Percentiles rank a stretch among this genome's conserved stretches.
Evolutionary conservation across 1,140 invertebrate species (phyloP).

Genomic region (Eciton burchellii): DNA sequence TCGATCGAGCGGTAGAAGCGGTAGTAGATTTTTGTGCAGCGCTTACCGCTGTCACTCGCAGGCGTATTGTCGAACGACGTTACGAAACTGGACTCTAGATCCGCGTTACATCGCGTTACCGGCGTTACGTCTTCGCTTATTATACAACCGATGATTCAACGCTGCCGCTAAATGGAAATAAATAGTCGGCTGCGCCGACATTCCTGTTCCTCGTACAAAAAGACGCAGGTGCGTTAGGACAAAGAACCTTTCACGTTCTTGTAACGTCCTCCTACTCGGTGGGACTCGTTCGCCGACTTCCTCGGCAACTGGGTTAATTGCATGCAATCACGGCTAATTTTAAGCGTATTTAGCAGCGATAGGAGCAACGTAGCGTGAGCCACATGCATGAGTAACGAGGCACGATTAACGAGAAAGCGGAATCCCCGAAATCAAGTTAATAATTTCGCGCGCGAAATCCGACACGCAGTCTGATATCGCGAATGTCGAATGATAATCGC

Average conservation of each 20-base stretch:
- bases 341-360: constrained; percentile 65
- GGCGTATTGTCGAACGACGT: constrained; percentile 26
- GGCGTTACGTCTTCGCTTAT: constrained; percentile 40
- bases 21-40: constrained; percentile 42
- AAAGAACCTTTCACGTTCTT: constrained; percentile 26
- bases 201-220: constrained; percentile 31
- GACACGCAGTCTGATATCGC: neutral
- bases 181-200: neutral
- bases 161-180: constrained; percentile 1
- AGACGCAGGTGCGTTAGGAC: neutral
- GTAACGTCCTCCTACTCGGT: constrained; percentile 57
- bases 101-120: constrained; percentile 9
- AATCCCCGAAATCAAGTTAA: neutral
- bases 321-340: constrained; percentile 71
- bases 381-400: constrained; percentile 51
- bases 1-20: constrained; percentile 20
- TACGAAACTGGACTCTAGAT: constrained; percentile 42
- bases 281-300: constrained; percentile 70
- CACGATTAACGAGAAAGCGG: constrained; percentile 33
- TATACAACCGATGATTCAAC: constrained; percentile 51
- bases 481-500: constrained; percentile 7
- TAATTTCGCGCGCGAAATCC: neutral
- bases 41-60: neutral
- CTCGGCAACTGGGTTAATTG: constrained; percentile 73
- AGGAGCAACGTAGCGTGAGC: constrained; percentile 49